These are phyloP conservation scores for Seira sanloemensis DNA, from an alignment of 2,888 invertebrate genomes.

Conservation along the genomic window DNA sequence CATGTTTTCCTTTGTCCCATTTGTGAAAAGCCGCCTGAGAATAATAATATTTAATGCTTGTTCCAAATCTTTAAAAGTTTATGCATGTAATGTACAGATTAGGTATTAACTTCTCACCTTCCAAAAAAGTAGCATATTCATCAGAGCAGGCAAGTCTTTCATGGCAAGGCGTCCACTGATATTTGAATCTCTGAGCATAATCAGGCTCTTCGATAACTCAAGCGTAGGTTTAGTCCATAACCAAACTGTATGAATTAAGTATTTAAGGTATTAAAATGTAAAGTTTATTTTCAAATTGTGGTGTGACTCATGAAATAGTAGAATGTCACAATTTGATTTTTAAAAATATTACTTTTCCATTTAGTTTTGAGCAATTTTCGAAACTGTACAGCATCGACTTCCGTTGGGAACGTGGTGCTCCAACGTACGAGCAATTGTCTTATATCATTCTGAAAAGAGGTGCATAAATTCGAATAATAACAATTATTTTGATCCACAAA, in stretches of 20 bases:
- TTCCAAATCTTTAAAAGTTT: not conserved
- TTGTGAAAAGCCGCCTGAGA: constrained; percentile 80
- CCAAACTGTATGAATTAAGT: constrained; percentile 77
- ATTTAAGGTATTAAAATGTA: no score
- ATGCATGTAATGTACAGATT: not conserved
- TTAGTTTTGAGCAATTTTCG: constrained; percentile 79
- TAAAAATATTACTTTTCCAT: constrained; percentile 80
- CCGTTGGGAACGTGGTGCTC: constrained; percentile 79
- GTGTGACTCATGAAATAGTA: no score
- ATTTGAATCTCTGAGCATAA: constrained; percentile 82
- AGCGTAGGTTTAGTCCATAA: constrained; percentile 80
- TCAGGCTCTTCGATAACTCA: constrained; percentile 82
- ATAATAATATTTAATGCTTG: constrained; percentile 4
- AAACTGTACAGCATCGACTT: constrained; percentile 81
- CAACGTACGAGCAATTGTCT: constrained; percentile 78
- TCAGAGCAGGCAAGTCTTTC: constrained; percentile 80
- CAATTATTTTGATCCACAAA: no score
- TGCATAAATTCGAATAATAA: no score
- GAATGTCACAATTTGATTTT: no score
- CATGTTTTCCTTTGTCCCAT: constrained; percentile 78
- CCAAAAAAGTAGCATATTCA: constrained; percentile 82
- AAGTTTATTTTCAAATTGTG: no score
- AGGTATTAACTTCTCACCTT: constrained; percentile 77
- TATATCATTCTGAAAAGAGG: constrained; percentile 78
- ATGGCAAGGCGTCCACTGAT: constrained; percentile 81